phyloP scores from a whole-genome alignment of 2,888 invertebrate species.

The Patella depressa region DNA sequence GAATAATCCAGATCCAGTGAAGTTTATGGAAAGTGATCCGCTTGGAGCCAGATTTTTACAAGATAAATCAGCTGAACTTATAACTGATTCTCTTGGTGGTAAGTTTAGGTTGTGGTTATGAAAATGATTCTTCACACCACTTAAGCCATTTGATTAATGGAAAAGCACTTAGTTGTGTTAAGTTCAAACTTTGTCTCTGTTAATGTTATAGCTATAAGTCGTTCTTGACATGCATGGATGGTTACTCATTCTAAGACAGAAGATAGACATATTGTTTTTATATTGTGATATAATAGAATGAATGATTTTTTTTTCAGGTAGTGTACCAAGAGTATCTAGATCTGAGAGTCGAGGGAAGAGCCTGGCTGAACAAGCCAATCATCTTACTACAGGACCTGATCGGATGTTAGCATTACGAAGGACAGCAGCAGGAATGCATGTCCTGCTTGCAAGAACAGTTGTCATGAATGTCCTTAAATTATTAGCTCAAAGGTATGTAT shows the following conservation, averaged over 20 bases:
- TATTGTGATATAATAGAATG: too few relatives aligned
- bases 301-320: conserved; percentile 29
- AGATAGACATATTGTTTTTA: too few relatives aligned
- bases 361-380: conserved; percentile 75
- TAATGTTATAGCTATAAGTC: too few relatives aligned
- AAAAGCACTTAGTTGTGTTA: neutral
- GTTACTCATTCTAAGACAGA: too few relatives aligned
- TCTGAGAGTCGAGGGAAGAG: conserved; percentile 56
- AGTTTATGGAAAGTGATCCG: conserved; percentile 74
- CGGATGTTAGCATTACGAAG: conserved; percentile 74
- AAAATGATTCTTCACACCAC: too few relatives aligned
- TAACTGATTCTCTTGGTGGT: conserved; percentile 10
- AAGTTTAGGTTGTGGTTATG: too few relatives aligned
- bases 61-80: conserved; percentile 26
- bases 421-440: conserved; percentile 74
- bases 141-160: too few relatives aligned
- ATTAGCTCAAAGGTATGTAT: conserved; percentile 71
- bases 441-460: conserved; percentile 75
- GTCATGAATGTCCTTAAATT: conserved; percentile 76
- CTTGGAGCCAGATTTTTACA: conserved; percentile 71
- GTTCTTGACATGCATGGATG: too few relatives aligned
- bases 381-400: conserved; percentile 73
- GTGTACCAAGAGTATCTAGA: conserved; percentile 37
- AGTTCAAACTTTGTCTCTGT: too few relatives aligned
- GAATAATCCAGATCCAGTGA: conserved; percentile 72